phyloP scores from a whole-genome alignment of 2,797 vertebrate genomes.

The Anguilla pacifica region DNA sequence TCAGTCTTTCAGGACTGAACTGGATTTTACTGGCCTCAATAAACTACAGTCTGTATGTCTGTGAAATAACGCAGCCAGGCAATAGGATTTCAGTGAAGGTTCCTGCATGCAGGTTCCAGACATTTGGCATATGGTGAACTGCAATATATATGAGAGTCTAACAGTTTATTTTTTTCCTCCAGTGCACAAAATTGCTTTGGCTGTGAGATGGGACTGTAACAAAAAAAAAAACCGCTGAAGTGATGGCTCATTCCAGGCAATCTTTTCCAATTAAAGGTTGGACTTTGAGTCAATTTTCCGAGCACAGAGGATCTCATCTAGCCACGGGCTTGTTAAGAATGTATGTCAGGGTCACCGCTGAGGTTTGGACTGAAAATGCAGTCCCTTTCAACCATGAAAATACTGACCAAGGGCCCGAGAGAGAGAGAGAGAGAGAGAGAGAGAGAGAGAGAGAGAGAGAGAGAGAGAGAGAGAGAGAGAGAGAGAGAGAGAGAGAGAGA shows the following conservation, averaged over 20 bases:
- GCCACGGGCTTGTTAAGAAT: not conserved
- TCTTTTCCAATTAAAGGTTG: conserved; percentile 10
- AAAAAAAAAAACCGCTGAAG: not conserved
- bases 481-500: not conserved
- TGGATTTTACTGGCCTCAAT: conserved; percentile 12
- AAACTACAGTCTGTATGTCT: conserved; percentile 8
- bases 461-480: not conserved
- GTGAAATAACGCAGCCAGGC: not conserved
- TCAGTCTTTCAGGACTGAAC: conserved; percentile 10
- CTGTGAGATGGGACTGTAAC: not conserved
- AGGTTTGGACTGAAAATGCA: not conserved
- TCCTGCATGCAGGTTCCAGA: not conserved
- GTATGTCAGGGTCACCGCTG: not conserved
- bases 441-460: not conserved
- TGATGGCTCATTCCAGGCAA: not conserved
- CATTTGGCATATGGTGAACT: not conserved
- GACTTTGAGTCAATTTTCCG: conserved; percentile 8
- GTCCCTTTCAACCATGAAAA: not conserved
- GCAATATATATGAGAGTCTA: conserved; percentile 1
- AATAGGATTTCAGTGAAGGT: not conserved
- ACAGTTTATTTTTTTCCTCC: not conserved
- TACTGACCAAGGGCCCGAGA: not conserved
- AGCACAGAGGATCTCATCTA: not conserved
- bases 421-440: not conserved
- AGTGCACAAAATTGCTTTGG: conserved; percentile 7